phyloP scores from a whole-genome alignment of 2,888 invertebrate species.

The Tortrix viridana region DNA sequence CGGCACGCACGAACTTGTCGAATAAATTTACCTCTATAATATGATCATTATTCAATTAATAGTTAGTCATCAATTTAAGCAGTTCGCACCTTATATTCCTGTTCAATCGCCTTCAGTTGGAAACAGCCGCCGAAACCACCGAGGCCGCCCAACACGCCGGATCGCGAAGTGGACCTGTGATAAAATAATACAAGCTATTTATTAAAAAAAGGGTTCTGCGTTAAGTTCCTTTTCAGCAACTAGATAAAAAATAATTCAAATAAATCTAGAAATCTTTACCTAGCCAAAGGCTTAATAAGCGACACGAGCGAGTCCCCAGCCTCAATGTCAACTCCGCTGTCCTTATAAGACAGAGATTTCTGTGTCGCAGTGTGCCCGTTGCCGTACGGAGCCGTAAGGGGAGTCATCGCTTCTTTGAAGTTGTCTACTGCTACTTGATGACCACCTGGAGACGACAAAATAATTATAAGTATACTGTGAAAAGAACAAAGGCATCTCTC shows the following conservation, averaged over 20 bases:
- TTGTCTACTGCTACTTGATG: constrained; percentile 86
- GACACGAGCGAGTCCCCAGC: constrained; percentile 93
- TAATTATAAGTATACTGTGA: not conserved
- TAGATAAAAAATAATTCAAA: not conserved
- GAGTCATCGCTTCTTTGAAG: constrained; percentile 87
- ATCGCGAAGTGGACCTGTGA: constrained; percentile 86
- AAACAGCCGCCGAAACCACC: constrained; percentile 96
- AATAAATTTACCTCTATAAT: too few species aligned
- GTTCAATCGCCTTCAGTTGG: constrained; percentile 87
- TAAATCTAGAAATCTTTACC: constrained; percentile 48
- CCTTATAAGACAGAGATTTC: constrained; percentile 88
- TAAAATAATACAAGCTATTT: not conserved
- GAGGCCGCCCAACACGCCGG: constrained; percentile 89
- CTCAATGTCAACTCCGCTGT: constrained; percentile 93
- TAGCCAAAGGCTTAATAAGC: constrained; percentile 87
- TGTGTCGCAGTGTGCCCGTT: constrained; percentile 52
- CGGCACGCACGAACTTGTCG: too few species aligned
- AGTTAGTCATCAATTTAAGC: not conserved
- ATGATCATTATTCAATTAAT: too few species aligned
- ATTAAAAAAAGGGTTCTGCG: too few species aligned
- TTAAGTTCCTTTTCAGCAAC: too few species aligned
- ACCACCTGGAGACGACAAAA: constrained; percentile 63
- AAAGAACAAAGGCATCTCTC: not conserved
- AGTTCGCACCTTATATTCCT: constrained; percentile 69
- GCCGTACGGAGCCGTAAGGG: constrained; percentile 60